Evolutionary conservation across 2,797 vertebrate genomes (phyloP), one percentile per base, ranked within the genome.

Genomic region (Platalea minor): DNA sequence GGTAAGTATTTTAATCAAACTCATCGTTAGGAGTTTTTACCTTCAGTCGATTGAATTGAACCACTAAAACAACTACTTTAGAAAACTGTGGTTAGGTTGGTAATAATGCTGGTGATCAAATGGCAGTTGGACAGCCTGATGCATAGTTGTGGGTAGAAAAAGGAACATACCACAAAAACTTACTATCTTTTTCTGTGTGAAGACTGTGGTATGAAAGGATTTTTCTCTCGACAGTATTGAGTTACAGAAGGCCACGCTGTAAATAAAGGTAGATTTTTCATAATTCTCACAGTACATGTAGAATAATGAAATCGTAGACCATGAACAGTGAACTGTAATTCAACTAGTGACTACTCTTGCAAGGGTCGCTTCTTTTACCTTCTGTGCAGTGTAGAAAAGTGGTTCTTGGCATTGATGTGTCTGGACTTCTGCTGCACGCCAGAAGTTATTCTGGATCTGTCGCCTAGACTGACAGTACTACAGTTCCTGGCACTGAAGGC

Each of bases 1-100:
- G 99, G 99, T 99, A 94, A 98, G 98, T 95, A 24, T 31, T 89
- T 59, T 29, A 41, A 24, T 48, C 13, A 46, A 7, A 48, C 16
- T 39, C 4, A 0, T 31, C n/a, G 7, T 26, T 37, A 19, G 12
- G 8, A 12, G 5, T 7, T 21, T 59, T 81, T 73, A 72, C 29
- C 31, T 56, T 73, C 24, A 51, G 31, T 28, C 2, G 2, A 0
- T 61, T 35, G 46, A 72, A 61, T 8, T 11, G 17, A 88, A 29
- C n/a, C 2, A 8, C 18, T 86, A 28, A 29, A 82, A 78, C 16
- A 48, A 41, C 7, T 37, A 26, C 28, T 64, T 56, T 0, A 45
- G 64, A 73, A 77, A 80, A 56, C 3, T 13, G 16, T 3, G 2
- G 54, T 76, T 29, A 63, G 8, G 12, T 21, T 10, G 1, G 24